A percentile compares a stretch with the other conserved stretches of the same genome.
Evolutionary conservation across 2,888 invertebrate species (phyloP).

Genomic region (Papilio elwesi): DNA sequence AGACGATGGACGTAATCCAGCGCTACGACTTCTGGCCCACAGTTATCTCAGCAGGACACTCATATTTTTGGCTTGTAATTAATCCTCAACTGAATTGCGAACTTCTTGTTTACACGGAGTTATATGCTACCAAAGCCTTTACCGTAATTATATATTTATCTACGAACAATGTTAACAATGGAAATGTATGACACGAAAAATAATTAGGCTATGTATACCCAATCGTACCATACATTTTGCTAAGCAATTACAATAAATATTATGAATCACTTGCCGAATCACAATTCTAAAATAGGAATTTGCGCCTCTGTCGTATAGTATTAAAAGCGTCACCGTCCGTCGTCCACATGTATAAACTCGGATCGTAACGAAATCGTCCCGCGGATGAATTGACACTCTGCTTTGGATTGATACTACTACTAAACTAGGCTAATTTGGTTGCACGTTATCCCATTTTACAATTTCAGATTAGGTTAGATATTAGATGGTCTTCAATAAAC

Average conservation of each 20-base stretch:
- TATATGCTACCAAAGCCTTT: constrained; percentile 11
- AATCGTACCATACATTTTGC: background rate
- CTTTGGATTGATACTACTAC: background rate
- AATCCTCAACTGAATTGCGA: constrained; percentile 30
- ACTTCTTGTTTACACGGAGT: constrained; percentile 33
- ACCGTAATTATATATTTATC: background rate
- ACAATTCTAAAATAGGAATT: constrained; percentile 6
- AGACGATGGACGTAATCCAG: constrained; percentile 30
- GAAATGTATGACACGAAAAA: background rate
- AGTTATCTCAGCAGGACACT: constrained; percentile 61
- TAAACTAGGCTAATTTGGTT: background rate
- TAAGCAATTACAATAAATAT: background rate
- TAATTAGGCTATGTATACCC: too few relatives aligned
- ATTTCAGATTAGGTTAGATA: too few relatives aligned
- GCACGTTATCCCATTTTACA: too few relatives aligned
- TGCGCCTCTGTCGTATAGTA: too few relatives aligned
- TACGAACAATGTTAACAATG: background rate
- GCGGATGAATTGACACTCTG: constrained; percentile 19
- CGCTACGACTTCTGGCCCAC: constrained; percentile 48
- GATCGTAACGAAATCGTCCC: constrained; percentile 17
- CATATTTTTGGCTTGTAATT: constrained; percentile 51
- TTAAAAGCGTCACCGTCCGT: constrained; percentile 1
- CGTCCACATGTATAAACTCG: background rate
- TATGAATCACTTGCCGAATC: background rate
- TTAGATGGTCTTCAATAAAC: too few relatives aligned